Conservation (phyloP, 2,888 invertebrate genomes). For the Halocaridina rubra region DNA sequence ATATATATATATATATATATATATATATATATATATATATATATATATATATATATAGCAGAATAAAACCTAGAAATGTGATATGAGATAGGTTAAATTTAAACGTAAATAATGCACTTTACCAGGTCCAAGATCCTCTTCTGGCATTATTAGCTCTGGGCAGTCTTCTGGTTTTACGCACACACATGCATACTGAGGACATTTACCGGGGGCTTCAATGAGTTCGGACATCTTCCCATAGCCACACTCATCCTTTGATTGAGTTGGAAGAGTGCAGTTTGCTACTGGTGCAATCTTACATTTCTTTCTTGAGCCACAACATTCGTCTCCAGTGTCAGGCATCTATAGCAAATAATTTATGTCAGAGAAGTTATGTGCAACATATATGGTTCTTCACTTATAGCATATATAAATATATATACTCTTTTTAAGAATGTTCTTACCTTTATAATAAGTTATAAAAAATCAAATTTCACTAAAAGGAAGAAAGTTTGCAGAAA, state of each 20-base stretch:
- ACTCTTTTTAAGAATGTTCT: too few species aligned
- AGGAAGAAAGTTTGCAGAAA: too few species aligned
- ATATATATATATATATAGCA: too few species aligned
- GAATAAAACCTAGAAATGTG: too few species aligned
- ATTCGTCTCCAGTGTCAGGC: slow-evolving; percentile 73
- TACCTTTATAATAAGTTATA: too few species aligned
- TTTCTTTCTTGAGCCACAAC: slow-evolving; percentile 73
- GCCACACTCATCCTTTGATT: slow-evolving; percentile 43
- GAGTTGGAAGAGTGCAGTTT: slow-evolving; percentile 21
- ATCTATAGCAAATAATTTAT: too few species aligned
- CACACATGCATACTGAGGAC: slow-evolving; percentile 61
- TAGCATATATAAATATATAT: too few species aligned
- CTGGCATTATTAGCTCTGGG: slow-evolving; percentile 69
- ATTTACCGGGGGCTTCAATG: slow-evolving; percentile 53
- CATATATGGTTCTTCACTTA: too few species aligned
- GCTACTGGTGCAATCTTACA: slow-evolving; percentile 32
- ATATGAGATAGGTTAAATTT: too few species aligned
- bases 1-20: slow-evolving; percentile 10
- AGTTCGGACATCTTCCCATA: slow-evolving; percentile 52
- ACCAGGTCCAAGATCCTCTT: slow-evolving; percentile 52
- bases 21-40: slow-evolving; percentile 14
- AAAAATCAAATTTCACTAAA: too few species aligned
- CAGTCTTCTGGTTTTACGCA: slow-evolving; percentile 74
- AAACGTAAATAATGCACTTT: neutral
- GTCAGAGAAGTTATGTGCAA: too few species aligned